These are phyloP conservation scores for Octodon degus DNA, from an alignment of 2,113 vertebrate species.

Conservation along the genomic window DNA sequence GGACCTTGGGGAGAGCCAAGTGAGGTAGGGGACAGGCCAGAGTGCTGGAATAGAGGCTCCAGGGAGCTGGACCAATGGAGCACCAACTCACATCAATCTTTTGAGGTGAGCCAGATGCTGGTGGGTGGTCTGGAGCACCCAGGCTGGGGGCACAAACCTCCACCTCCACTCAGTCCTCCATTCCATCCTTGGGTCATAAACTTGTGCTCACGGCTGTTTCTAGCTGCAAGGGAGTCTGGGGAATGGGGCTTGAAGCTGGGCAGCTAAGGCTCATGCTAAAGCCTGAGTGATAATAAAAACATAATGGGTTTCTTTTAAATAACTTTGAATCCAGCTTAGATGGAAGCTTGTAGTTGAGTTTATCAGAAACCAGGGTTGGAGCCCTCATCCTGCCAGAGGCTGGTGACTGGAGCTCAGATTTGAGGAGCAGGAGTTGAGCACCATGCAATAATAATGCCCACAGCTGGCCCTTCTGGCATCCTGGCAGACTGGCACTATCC, in stretches of 20 bases:
- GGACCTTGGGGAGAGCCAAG: not conserved
- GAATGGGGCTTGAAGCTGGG: not conserved
- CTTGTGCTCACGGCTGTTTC: not conserved
- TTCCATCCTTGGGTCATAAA: not conserved
- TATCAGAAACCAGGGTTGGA: not conserved
- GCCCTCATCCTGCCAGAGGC: not conserved
- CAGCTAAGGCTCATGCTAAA: not conserved
- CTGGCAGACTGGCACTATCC: not conserved
- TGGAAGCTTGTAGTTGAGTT: not conserved
- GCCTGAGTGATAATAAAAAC: not conserved
- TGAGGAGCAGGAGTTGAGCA: not conserved
- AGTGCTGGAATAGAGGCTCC: not conserved
- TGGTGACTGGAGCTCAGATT: not conserved
- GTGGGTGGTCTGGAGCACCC: not conserved
- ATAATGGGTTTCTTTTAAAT: not conserved
- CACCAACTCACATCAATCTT: not conserved
- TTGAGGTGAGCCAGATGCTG: not conserved
- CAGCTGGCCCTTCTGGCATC: not conserved
- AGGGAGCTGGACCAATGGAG: not conserved
- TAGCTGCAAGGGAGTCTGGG: not conserved
- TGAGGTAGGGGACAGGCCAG: not conserved
- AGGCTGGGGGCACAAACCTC: not conserved
- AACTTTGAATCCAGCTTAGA: not conserved
- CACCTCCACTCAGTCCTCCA: not conserved
- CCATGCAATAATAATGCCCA: not conserved